Percentiles rank a stretch among this genome's conserved stretches.
Evolutionary conservation across 2,888 invertebrate species (phyloP).

Genomic region (Pheosia tremula): DNA sequence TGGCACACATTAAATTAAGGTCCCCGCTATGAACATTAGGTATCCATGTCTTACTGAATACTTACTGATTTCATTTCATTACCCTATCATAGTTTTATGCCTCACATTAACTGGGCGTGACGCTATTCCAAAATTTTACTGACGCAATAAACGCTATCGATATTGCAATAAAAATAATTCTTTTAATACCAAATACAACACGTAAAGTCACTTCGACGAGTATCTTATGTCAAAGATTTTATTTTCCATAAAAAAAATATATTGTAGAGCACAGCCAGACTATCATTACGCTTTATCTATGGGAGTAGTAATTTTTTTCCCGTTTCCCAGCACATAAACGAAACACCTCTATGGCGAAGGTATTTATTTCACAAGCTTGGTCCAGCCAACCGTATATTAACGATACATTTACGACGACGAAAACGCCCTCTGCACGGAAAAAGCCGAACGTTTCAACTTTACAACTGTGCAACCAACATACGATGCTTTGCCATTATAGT

Average conservation of each 20-base stretch:
- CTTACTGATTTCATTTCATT: background rate
- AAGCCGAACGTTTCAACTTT: constrained; percentile 17
- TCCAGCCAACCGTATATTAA: constrained; percentile 43
- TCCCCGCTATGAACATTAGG: too few species aligned
- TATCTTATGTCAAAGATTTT: constrained; percentile 6
- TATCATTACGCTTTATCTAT: constrained; percentile 24
- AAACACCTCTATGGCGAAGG: constrained; percentile 23
- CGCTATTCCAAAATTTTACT: background rate
- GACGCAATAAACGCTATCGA: background rate
- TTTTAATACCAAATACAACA: background rate
- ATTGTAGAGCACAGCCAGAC: constrained; percentile 12
- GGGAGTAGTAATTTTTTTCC: constrained; percentile 15
- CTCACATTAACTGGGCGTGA: background rate
- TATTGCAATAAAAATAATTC: constrained; percentile 3
- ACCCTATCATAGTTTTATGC: background rate
- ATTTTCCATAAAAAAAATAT: constrained; percentile 24
- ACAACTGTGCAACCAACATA: constrained; percentile 12
- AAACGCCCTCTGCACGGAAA: constrained; percentile 30
- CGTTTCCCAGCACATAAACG: constrained; percentile 19
- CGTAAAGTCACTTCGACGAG: background rate
- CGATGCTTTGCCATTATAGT: background rate
- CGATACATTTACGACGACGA: constrained; percentile 44
- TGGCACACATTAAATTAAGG: too few species aligned
- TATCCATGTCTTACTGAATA: too few species aligned
- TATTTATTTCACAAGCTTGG: constrained; percentile 41